phyloP scores from a whole-genome alignment of 2,888 invertebrate genomes.

The Diaperis boleti region DNA sequence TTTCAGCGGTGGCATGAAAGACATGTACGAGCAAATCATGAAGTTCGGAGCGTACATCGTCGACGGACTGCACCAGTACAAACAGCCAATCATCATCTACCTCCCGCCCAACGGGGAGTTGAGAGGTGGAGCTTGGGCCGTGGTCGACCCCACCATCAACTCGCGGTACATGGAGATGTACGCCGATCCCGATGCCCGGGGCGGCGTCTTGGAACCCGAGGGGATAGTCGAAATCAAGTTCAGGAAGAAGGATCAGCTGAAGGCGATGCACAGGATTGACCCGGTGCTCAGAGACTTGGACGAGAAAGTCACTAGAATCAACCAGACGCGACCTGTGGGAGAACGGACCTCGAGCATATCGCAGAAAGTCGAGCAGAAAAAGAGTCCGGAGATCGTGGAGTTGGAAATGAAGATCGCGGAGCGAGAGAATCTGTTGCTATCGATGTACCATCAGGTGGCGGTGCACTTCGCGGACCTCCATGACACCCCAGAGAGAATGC shows the following conservation, averaged over 20 bases:
- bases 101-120: constrained; percentile 97
- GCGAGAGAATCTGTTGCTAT: constrained; percentile 81
- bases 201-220: constrained; percentile 96
- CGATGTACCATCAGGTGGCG: constrained; percentile 92
- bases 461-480: constrained; percentile 98
- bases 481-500: constrained; percentile 97
- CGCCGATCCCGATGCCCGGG: constrained; percentile 93
- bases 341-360: constrained; percentile 59
- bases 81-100: constrained; percentile 94
- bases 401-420: constrained; percentile 80
- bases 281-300: constrained; percentile 66
- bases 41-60: constrained; percentile 99
- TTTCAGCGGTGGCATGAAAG: constrained; percentile 99
- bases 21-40: constrained; percentile 97
- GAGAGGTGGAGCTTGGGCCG: constrained; percentile 98
- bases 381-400: constrained; percentile 62
- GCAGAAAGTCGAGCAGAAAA: constrained; percentile 53
- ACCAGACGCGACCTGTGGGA: constrained; percentile 52
- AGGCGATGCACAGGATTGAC: constrained; percentile 87
- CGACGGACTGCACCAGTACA: constrained; percentile 90
- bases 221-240: constrained; percentile 95
- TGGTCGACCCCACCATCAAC: constrained; percentile 97
- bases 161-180: constrained; percentile 96
- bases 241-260: constrained; percentile 89
- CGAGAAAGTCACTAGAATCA: constrained; percentile 63